These are phyloP conservation scores for Horisme vitalbata DNA, from an alignment of 2,888 invertebrate genomes.

Conservation along the genomic window DNA sequence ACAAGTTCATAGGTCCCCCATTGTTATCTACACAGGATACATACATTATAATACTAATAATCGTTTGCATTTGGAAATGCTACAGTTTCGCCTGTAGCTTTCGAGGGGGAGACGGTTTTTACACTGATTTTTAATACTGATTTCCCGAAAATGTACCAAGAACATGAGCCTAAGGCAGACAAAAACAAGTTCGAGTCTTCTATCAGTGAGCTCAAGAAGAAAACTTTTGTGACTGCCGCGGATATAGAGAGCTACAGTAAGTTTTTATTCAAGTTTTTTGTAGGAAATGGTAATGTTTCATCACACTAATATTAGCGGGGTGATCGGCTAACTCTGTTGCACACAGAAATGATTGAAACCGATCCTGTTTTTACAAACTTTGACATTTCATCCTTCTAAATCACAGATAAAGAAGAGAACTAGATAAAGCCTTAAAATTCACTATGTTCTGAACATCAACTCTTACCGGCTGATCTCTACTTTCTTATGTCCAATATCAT, in stretches of 20 bases:
- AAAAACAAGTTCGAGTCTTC: conserved; percentile 71
- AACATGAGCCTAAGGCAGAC: conserved; percentile 51
- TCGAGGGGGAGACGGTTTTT: conserved; percentile 1
- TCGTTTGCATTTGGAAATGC: neutral
- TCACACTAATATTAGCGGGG: no score
- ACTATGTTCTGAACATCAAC: no score
- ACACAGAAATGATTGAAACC: no score
- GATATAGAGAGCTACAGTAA: conserved; percentile 69
- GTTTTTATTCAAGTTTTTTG: conserved; percentile 20
- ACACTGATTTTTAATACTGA: no score
- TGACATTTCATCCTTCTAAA: no score
- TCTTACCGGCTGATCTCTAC: no score
- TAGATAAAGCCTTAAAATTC: no score
- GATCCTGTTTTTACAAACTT: no score
- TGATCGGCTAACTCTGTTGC: no score
- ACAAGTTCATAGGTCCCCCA: conserved; percentile 63
- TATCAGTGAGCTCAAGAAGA: conserved; percentile 72
- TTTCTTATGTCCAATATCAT: no score
- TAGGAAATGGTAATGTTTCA: no score
- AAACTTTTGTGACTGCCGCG: conserved; percentile 61
- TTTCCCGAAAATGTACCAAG: conserved; percentile 69
- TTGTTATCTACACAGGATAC: conserved; percentile 53
- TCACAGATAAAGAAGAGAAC: no score
- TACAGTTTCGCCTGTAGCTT: conserved; percentile 11
- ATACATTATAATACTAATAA: conserved; percentile 30